These are phyloP conservation scores for Acanthurus lineatus DNA, from an alignment of 2,797 vertebrate species.

Conservation along the genomic window DNA sequence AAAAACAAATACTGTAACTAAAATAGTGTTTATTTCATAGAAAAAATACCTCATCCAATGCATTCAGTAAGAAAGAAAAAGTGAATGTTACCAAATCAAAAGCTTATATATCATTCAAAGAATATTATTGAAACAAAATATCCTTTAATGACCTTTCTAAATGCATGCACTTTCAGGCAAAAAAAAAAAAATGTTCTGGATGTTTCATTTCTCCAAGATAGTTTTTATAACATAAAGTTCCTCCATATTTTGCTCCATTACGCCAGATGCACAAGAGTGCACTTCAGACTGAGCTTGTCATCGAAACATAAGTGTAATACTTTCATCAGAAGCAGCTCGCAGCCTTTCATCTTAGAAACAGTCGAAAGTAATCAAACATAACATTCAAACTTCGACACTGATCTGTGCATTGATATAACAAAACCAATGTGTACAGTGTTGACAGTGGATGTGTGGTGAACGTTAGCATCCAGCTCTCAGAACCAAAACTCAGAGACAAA, in stretches of 20 bases:
- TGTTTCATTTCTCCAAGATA: conserved; percentile 34
- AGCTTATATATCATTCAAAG: conserved; percentile 53
- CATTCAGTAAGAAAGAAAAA: conserved; percentile 68
- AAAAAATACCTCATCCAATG: conserved; percentile 67
- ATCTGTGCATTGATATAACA: conserved; percentile 41
- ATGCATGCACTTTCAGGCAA: conserved; percentile 75
- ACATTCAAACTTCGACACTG: conserved; percentile 48
- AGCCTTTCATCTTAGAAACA: conserved; percentile 59
- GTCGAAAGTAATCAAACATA: conserved; percentile 48
- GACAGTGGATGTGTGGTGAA: conserved; percentile 35
- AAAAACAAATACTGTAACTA: conserved; percentile 67
- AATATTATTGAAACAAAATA: conserved; percentile 54
- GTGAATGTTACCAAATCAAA: conserved; percentile 62
- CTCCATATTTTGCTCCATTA: conserved; percentile 44
- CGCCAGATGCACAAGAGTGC: conserved; percentile 52
- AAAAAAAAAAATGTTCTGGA: conserved; percentile 29
- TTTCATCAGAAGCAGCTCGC: conserved; percentile 67
- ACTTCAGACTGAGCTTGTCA: conserved; percentile 63
- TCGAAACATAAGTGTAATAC: conserved; percentile 53
- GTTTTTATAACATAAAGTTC: conserved; percentile 39
- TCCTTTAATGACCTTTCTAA: conserved; percentile 58
- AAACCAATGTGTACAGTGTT: conserved; percentile 61
- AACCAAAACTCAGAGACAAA: conserved; percentile 98
- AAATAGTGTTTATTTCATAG: conserved; percentile 83
- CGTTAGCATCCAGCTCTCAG: conserved; percentile 70